Percentiles rank a stretch among this genome's conserved stretches.
phyloP scores from a whole-genome alignment of 2,888 invertebrate species.

The Lepidocyrtoides sp. region DNA sequence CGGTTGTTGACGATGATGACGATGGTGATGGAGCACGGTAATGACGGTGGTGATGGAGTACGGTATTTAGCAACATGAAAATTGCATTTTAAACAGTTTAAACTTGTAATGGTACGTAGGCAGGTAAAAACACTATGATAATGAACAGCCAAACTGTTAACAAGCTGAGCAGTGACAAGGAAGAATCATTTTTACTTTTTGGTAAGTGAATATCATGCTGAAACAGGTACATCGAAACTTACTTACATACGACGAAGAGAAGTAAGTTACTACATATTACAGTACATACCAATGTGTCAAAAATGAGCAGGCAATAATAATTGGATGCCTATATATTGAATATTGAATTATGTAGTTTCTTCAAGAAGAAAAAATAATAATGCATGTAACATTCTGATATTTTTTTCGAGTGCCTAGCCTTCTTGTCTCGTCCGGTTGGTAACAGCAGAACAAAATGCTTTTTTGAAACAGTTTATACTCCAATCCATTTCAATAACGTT shows the following conservation, averaged over 20 bases:
- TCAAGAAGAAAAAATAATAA: too few species aligned
- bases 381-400: neutral
- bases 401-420: constrained; percentile 7
- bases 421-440: neutral
- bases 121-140: constrained; percentile 35
- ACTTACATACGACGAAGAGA: too few species aligned
- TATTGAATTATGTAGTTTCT: constrained; percentile 11
- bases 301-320: constrained; percentile 3
- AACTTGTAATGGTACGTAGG: constrained; percentile 26
- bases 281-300: constrained; percentile 9
- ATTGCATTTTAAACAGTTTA: constrained; percentile 48
- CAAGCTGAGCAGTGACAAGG: constrained; percentile 18
- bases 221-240: constrained; percentile 12
- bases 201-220: neutral
- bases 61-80: constrained; percentile 39
- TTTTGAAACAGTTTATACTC: constrained; percentile 40
- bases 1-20: neutral
- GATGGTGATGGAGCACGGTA: neutral
- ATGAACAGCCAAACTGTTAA: constrained; percentile 39
- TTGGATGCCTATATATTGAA: constrained; percentile 5
- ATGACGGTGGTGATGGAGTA: neutral
- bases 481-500: constrained; percentile 32
- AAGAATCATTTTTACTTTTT: neutral
- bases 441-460: constrained; percentile 18
- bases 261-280: too few species aligned